Base-by-base conservation (phyloP, 1,140 invertebrate genomes). In the Apolygus lucorum region DNA sequence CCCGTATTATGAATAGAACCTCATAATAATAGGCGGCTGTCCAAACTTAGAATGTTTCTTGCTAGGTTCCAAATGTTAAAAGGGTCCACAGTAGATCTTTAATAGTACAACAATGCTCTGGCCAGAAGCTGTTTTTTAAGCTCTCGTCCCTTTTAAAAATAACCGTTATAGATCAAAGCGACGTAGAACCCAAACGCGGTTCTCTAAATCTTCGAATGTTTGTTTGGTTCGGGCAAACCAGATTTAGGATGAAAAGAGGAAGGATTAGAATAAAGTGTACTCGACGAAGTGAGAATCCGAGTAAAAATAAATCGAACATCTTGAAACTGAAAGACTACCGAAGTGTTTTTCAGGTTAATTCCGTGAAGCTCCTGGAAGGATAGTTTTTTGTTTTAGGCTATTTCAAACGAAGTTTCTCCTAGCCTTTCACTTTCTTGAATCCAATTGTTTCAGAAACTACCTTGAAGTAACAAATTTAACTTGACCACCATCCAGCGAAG, bases 101-200 rank as follows among this genome's bases (percentile, higher is more conserved):
- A 59, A 59, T 59, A 59, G 54, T 59, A 17, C 54, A 59, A 59
- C 54, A 59, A 59, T 59, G 22, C 22, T 13, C 54, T 14, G 22
- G 54, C 54, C 54, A 59, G 54, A 59, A 59, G 54, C 22, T 59
- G 4, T 11, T 59, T 24, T 13, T 11, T 59, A 4, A 11, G 8
- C 13, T 59, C 34, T 17, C 4, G 34, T 17, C 34, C 54, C 22
- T 59, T 59, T 59, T 59, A 59, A 59, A 59, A 59, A 59, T 59
- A 59, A 59, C 54, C 22, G 4, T 11, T 24, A 11, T 4, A 59
- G 54, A 59, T 59, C 54, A 59, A 59, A 59, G 54, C 22, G 8
- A 22, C 8, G 8, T 59, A 8, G 54, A 59, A n/a, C n/a, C 54
- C 22, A 59, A 14, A 22, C 54, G 4, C 2, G 11, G 11, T 59